Conservation (phyloP, 2,113 vertebrate genomes). For the Fulmarus glacialis region DNA sequence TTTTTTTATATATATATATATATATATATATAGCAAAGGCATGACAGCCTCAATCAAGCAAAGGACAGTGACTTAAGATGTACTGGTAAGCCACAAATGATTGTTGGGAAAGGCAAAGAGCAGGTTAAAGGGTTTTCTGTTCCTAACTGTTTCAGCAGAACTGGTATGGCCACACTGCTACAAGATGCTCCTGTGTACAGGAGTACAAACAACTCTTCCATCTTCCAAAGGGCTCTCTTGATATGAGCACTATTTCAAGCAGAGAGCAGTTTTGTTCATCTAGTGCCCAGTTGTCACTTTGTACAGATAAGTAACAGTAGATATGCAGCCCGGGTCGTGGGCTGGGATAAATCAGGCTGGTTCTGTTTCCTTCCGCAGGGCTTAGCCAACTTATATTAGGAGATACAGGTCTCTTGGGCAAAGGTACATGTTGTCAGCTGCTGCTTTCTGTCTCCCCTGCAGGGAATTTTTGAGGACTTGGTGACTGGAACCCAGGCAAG, state of each 20-base stretch:
- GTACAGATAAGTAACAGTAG: not conserved
- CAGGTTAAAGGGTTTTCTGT: not conserved
- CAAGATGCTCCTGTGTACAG: not conserved
- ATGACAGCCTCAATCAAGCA: not conserved
- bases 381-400: not conserved
- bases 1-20: too few relatives aligned
- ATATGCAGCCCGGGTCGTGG: not conserved
- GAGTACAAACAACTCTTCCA: not conserved
- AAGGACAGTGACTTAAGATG: not conserved
- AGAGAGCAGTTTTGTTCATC: not conserved
- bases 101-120: not conserved
- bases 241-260: not conserved
- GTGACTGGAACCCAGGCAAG: not conserved
- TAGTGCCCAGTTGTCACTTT: not conserved
- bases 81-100: not conserved
- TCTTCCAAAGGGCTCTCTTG: not conserved
- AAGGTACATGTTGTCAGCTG: not conserved
- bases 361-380: not conserved
- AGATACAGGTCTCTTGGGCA: not conserved
- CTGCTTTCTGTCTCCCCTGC: not conserved
- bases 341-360: not conserved
- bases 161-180: constrained; percentile 1
- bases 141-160: constrained; percentile 1
- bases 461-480: not conserved
- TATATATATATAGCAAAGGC: not conserved